phyloP scores from a whole-genome alignment of 2,888 invertebrate species.

The Microplitis deprimator region DNA sequence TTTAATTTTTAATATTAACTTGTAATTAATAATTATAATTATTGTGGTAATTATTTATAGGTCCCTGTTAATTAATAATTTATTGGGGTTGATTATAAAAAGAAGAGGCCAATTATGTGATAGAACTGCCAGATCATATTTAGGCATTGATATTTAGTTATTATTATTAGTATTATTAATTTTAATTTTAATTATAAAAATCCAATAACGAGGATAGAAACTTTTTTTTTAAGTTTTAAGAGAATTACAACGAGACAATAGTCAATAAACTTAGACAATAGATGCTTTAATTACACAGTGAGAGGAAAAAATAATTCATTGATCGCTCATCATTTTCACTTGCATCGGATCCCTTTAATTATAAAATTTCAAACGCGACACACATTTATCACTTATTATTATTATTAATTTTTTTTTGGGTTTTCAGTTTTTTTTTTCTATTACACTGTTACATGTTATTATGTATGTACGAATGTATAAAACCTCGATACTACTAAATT shows the following conservation, averaged over 20 bases:
- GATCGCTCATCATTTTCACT: conserved; percentile 25
- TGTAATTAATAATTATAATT: background rate
- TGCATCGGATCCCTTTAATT: conserved; percentile 37
- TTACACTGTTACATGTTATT: conserved; percentile 64
- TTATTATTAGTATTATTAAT: background rate
- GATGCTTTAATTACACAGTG: conserved; percentile 5
- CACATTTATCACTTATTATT: conserved; percentile 39
- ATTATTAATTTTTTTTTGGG: conserved; percentile 40
- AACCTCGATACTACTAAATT: conserved; percentile 57
- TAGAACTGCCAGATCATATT: background rate
- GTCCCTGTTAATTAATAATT: background rate
- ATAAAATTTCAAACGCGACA: conserved; percentile 36
- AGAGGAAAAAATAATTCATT: conserved; percentile 15
- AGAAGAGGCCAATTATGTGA: background rate
- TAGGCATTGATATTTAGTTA: conserved; percentile 32
- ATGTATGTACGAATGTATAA: conserved; percentile 71
- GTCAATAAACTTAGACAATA: conserved; percentile 27
- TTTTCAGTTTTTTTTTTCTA: conserved; percentile 45
- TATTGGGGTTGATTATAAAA: background rate
- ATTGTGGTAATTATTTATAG: background rate
- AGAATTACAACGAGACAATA: conserved; percentile 25
- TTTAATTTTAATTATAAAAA: conserved; percentile 29
- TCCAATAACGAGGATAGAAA: conserved; percentile 34
- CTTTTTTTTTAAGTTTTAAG: background rate
- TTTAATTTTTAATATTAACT: background rate